Percentiles rank a stretch among this genome's conserved stretches.
phyloP scores from a whole-genome alignment of 2,113 vertebrate species.

The Apistogramma diplotaenia region DNA sequence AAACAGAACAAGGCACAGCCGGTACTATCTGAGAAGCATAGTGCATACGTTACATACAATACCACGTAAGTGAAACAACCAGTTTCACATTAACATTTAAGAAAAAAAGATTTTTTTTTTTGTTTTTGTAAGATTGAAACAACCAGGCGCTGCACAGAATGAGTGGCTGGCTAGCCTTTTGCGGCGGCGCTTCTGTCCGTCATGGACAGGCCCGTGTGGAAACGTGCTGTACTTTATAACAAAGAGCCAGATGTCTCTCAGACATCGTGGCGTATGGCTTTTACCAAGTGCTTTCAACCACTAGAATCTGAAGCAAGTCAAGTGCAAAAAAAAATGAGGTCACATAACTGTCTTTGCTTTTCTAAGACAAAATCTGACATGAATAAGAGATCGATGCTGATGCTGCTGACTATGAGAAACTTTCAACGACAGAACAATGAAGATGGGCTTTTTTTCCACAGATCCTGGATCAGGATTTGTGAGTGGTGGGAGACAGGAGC shows the following conservation, averaged over 20 bases:
- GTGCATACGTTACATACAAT: constrained; percentile 84
- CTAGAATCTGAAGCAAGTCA: constrained; percentile 60
- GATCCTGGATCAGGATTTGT: constrained; percentile 87
- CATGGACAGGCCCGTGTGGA: constrained; percentile 40
- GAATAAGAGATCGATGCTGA: not conserved
- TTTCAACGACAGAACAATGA: constrained; percentile 11
- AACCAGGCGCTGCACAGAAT: constrained; percentile 15
- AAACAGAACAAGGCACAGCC: constrained; percentile 90
- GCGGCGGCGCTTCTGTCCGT: constrained; percentile 39
- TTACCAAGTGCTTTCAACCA: constrained; percentile 69
- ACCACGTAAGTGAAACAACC: constrained; percentile 62
- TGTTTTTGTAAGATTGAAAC: constrained; percentile 37
- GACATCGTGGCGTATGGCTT: constrained; percentile 61
- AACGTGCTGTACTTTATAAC: constrained; percentile 59
- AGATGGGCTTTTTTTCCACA: not conserved
- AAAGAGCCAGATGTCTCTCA: constrained; percentile 51
- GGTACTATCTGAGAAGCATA: constrained; percentile 89
- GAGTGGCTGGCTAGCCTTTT: constrained; percentile 21
- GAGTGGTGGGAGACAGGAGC: constrained; percentile 84
- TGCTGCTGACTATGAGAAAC: not conserved
- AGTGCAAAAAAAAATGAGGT: constrained; percentile 69
- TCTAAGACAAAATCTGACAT: constrained; percentile 22
- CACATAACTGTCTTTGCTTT: constrained; percentile 46
- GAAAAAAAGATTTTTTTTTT: not conserved
- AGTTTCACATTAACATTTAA: constrained; percentile 74